These are phyloP conservation scores for Diadegma fenestrale DNA, from an alignment of 2,888 invertebrate genomes.

Conservation along the genomic window DNA sequence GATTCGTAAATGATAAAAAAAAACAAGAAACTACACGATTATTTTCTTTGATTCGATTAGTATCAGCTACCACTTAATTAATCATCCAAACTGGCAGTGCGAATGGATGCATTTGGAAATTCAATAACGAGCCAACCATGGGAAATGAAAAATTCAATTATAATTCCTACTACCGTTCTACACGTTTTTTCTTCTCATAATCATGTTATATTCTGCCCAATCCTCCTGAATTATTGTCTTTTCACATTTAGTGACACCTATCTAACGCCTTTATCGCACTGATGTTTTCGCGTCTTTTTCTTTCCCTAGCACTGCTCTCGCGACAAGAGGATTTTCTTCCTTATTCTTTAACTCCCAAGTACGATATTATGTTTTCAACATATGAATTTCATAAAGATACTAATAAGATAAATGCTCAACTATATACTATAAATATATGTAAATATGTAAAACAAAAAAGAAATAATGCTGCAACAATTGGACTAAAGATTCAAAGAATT, in stretches of 20 bases:
- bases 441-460: constrained; percentile 40
- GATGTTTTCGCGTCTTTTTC: constrained; percentile 38
- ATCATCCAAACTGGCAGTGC: constrained; percentile 16
- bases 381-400: constrained; percentile 30
- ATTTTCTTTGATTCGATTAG: background rate
- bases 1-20: constrained; percentile 12
- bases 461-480: constrained; percentile 59
- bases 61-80: background rate
- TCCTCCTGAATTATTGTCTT: constrained; percentile 82
- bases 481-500: constrained; percentile 47
- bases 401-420: constrained; percentile 52
- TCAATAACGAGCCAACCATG: constrained; percentile 34
- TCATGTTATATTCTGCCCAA: constrained; percentile 73
- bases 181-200: constrained; percentile 54
- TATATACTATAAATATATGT: constrained; percentile 45
- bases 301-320: constrained; percentile 37
- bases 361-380: constrained; percentile 34
- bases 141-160: constrained; percentile 21
- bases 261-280: constrained; percentile 72
- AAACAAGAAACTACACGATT: background rate
- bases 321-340: constrained; percentile 24
- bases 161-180: constrained; percentile 46
- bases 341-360: constrained; percentile 28
- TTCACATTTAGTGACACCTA: constrained; percentile 83
- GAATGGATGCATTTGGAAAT: constrained; percentile 25